These are phyloP conservation scores for Myotis planiceps DNA, from an alignment of 2,797 vertebrate genomes.

Conservation along the genomic window DNA sequence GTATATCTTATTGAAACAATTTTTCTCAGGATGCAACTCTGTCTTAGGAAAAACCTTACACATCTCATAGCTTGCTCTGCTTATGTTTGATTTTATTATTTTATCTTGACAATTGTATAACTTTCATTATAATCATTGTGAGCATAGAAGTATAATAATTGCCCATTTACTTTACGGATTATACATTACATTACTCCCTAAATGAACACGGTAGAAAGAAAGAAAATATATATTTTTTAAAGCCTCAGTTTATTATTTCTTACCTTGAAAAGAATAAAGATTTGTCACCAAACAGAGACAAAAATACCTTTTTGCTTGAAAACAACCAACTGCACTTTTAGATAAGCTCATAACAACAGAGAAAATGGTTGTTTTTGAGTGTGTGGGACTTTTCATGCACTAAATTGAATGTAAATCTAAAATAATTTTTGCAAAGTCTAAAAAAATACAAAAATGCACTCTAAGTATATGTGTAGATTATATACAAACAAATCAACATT, in stretches of 20 bases:
- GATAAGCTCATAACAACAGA: background rate
- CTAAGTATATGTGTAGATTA: background rate
- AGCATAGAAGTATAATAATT: slow-evolving; percentile 8
- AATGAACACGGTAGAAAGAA: background rate
- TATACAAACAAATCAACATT: background rate
- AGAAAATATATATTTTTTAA: background rate
- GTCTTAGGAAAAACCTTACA: background rate
- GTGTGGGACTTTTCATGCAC: background rate
- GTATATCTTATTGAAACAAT: background rate
- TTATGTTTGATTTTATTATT: slow-evolving; percentile 50
- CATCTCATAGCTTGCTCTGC: background rate
- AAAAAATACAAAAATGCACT: background rate
- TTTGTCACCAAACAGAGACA: background rate
- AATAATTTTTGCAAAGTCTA: background rate
- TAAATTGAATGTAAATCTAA: slow-evolving; percentile 25
- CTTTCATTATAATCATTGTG: slow-evolving; percentile 37
- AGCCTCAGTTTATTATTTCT: background rate
- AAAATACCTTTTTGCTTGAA: slow-evolving; percentile 14
- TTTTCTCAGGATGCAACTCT: background rate
- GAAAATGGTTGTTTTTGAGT: background rate
- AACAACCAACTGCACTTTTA: slow-evolving; percentile 20
- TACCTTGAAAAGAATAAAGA: background rate
- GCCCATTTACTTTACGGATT: slow-evolving; percentile 33
- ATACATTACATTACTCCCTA: slow-evolving; percentile 41
- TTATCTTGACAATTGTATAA: slow-evolving; percentile 41